Conservation (phyloP, 2,888 invertebrate species). For the Kuschelorhynchus macadamiae region DNA sequence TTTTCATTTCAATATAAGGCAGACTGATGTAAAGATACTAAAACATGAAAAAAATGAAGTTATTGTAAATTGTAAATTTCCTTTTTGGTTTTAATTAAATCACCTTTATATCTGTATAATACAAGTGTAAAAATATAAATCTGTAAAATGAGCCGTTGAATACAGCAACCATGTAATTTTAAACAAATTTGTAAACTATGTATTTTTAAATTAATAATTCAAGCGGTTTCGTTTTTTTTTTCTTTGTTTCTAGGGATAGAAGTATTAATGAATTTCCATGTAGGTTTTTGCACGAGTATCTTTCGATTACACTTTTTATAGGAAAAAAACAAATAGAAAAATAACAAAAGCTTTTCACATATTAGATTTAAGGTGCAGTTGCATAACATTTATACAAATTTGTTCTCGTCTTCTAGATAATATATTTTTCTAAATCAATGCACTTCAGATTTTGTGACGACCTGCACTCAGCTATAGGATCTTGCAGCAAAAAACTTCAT, state of each 20-base stretch:
- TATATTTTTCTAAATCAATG: too few relatives aligned
- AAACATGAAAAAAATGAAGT: conserved; percentile 59
- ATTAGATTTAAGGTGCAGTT: too few relatives aligned
- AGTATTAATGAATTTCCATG: neutral
- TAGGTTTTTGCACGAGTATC: too few relatives aligned
- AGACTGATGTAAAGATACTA: conserved; percentile 71
- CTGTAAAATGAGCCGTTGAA: conserved; percentile 68
- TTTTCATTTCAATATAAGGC: conserved; percentile 62
- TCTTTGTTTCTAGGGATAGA: conserved; percentile 20
- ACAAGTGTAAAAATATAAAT: conserved; percentile 65
- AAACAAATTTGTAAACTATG: conserved; percentile 59
- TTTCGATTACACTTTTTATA: too few relatives aligned
- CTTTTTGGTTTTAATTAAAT: conserved; percentile 63
- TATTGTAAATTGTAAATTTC: conserved; percentile 70
- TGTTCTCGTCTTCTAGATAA: too few relatives aligned
- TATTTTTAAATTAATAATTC: conserved; percentile 53
- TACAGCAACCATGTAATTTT: conserved; percentile 57
- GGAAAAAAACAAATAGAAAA: too few relatives aligned
- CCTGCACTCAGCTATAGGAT: too few relatives aligned
- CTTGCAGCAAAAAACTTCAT: neutral
- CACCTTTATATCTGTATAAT: conserved; percentile 65
- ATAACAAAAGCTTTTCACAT: too few relatives aligned
- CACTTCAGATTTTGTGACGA: too few relatives aligned
- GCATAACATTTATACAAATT: too few relatives aligned
- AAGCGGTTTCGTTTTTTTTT: conserved; percentile 52